Conservation (phyloP, 1,140 invertebrate genomes). For the Drosophila persimilis region DNA sequence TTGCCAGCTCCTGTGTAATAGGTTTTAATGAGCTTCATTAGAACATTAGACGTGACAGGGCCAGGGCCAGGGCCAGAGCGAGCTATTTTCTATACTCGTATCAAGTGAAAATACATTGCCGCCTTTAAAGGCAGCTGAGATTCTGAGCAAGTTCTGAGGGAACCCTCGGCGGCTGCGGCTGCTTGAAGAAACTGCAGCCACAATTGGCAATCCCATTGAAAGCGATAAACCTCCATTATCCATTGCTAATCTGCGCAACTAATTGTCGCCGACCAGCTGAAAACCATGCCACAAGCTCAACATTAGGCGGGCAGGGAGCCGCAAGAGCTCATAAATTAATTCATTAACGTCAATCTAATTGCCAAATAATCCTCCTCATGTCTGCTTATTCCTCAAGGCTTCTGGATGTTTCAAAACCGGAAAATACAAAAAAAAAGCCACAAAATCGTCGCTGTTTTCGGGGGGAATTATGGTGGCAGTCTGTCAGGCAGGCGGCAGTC, state of each 20-base stretch:
- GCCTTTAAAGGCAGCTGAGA: not conserved
- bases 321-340: conserved; percentile 76
- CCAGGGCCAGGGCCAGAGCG: not conserved
- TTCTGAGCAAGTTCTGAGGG: not conserved
- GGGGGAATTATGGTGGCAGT: conserved; percentile 12
- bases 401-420: conserved; percentile 33
- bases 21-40: conserved; percentile 55
- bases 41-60: conserved; percentile 11
- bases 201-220: conserved; percentile 15
- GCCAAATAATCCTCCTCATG: conserved; percentile 62
- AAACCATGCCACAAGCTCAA: conserved; percentile 53
- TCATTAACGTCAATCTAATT: conserved; percentile 78
- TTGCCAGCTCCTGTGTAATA: conserved; percentile 24
- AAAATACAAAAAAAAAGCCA: conserved; percentile 35
- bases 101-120: conserved; percentile 20
- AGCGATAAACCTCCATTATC: conserved; percentile 39
- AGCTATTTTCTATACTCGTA: conserved; percentile 3
- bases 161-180: not conserved
- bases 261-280: conserved; percentile 38
- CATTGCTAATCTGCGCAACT: conserved; percentile 30
- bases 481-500: conserved; percentile 11
- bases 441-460: conserved; percentile 8
- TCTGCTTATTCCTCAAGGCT: conserved; percentile 22
- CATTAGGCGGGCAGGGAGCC: conserved; percentile 9
- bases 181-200: not conserved